Conservation (phyloP, 2,888 invertebrate genomes). For the Parelbella ahira region DNA sequence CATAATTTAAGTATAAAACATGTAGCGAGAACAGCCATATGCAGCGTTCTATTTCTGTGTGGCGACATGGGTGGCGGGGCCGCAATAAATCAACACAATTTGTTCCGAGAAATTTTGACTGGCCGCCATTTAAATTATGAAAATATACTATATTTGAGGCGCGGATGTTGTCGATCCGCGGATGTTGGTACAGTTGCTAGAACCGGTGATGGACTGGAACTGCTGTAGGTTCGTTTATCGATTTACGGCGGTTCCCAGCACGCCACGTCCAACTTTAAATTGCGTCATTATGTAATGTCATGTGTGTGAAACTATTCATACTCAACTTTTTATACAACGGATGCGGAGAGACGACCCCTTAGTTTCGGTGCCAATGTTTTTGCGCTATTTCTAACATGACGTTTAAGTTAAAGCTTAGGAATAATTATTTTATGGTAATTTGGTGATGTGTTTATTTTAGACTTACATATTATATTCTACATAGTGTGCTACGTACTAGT, state of each 20-base stretch:
- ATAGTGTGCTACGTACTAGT: no score
- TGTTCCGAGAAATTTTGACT: slow-evolving; percentile 61
- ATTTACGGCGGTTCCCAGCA: slow-evolving; percentile 19
- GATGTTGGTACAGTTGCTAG: slow-evolving; percentile 31
- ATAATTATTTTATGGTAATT: no score
- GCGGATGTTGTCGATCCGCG: slow-evolving; percentile 43
- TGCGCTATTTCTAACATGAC: no score
- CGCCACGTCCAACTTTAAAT: slow-evolving; percentile 13
- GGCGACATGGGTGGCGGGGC: slow-evolving; percentile 38
- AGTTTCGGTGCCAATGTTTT: no score
- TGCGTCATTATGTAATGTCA: slow-evolving; percentile 6
- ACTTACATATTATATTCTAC: no score
- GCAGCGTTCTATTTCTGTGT: slow-evolving; percentile 35
- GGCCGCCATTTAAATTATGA: slow-evolving; percentile 48
- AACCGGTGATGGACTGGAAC: slow-evolving; percentile 9
- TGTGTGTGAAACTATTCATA: no score
- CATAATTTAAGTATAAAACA: slow-evolving; percentile 4
- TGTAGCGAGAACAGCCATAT: slow-evolving; percentile 18
- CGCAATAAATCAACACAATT: slow-evolving; percentile 53
- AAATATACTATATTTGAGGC: slow-evolving; percentile 42
- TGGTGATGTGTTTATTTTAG: no score
- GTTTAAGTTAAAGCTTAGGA: slow-evolving; percentile 1
- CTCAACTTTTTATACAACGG: no score
- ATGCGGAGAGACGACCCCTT: no score
- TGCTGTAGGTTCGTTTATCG: slow-evolving; percentile 19